Percentiles rank a stretch among this genome's conserved stretches.
phyloP scores from a whole-genome alignment of 2,797 vertebrate genomes.

The Sylvia borin region DNA sequence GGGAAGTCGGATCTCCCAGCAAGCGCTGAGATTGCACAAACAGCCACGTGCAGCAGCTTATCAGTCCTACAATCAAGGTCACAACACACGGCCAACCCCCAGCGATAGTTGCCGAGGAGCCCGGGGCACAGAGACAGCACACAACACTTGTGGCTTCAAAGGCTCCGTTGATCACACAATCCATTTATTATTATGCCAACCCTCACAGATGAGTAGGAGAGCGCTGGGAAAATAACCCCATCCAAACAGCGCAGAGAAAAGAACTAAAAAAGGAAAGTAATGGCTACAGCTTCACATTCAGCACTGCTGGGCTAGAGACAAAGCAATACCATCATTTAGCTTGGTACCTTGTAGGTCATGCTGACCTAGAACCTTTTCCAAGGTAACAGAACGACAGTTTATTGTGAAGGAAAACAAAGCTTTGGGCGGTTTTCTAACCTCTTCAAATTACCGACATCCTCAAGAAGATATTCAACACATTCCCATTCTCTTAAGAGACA shows the following conservation, averaged over 20 bases:
- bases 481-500: background rate
- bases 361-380: slow-evolving; percentile 20
- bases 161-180: background rate
- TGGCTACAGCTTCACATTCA: slow-evolving; percentile 12
- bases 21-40: background rate
- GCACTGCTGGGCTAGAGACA: background rate
- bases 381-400: background rate
- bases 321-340: background rate
- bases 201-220: slow-evolving; percentile 13
- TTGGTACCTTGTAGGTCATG: background rate
- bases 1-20: background rate
- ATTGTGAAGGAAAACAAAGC: slow-evolving; percentile 16
- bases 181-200: slow-evolving; percentile 12
- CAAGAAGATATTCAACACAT: background rate
- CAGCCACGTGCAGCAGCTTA: background rate
- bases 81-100: background rate
- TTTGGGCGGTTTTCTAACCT: background rate
- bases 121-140: background rate
- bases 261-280: slow-evolving; percentile 42
- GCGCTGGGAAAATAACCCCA: slow-evolving; percentile 31
- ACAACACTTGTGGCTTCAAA: slow-evolving; percentile 45
- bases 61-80: slow-evolving; percentile 45
- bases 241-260: slow-evolving; percentile 2
- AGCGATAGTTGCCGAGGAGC: slow-evolving; percentile 6
- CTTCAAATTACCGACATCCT: background rate